phyloP scores from a whole-genome alignment of 1,140 invertebrate species.

The Globodera rostochiensis region DNA sequence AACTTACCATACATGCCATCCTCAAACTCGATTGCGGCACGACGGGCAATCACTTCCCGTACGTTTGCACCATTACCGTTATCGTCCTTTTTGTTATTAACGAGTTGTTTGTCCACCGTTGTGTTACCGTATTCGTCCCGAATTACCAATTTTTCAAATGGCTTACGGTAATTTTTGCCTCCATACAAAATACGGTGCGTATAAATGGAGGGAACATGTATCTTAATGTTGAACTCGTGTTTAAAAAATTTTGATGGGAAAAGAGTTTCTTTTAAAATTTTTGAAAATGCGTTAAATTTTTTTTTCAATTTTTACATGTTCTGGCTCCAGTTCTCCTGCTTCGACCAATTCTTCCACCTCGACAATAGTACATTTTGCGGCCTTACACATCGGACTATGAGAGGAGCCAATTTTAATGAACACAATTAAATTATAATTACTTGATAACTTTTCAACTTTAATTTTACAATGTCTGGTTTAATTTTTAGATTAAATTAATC shows the following conservation, averaged over 20 bases:
- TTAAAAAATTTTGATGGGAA: slow-evolving; percentile 27
- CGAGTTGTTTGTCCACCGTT: background rate
- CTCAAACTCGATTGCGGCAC: slow-evolving; percentile 91
- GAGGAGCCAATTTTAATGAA: background rate
- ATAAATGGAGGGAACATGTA: slow-evolving; percentile 62
- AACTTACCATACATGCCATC: slow-evolving; percentile 94
- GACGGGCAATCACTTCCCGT: slow-evolving; percentile 82
- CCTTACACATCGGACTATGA: slow-evolving; percentile 60
- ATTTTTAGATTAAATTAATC: too few species aligned
- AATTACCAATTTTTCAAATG: slow-evolving; percentile 62
- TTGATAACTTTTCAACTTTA: too few species aligned
- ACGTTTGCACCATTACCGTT: slow-evolving; percentile 69
- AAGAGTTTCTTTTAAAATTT: slow-evolving; percentile 12
- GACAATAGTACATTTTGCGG: slow-evolving; percentile 54
- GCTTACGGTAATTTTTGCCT: slow-evolving; percentile 60
- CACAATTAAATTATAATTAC: background rate
- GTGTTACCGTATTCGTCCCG: slow-evolving; percentile 22
- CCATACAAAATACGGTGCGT: slow-evolving; percentile 48
- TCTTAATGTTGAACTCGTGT: background rate
- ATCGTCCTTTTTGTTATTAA: background rate
- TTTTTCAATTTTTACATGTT: slow-evolving; percentile 38
- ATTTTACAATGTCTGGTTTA: too few species aligned
- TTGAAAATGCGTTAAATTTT: background rate
- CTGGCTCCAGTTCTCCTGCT: slow-evolving; percentile 53
- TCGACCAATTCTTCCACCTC: slow-evolving; percentile 65